Conservation (phyloP, 2,888 invertebrate species). For the Nasonia oneida region DNA sequence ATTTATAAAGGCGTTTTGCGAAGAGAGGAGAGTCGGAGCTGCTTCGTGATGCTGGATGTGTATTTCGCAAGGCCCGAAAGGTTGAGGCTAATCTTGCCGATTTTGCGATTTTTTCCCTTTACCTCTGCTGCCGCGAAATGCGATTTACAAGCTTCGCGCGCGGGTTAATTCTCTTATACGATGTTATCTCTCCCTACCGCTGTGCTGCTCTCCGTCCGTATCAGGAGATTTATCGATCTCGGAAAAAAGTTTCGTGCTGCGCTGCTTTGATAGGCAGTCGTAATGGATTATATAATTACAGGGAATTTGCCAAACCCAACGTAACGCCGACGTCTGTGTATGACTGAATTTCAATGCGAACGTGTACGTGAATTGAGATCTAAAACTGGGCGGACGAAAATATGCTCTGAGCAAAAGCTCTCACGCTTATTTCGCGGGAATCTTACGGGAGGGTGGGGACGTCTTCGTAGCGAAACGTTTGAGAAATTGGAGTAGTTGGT, state of each 20-base stretch:
- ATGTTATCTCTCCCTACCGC: too few species aligned
- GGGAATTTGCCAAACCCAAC: background rate
- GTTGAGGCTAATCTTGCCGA: slow-evolving; percentile 18
- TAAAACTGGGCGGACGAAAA: background rate
- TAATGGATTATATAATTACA: slow-evolving; percentile 50
- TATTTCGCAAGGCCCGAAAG: slow-evolving; percentile 20
- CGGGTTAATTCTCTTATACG: too few species aligned
- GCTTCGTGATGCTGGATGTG: slow-evolving; percentile 4
- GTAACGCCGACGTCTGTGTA: too few species aligned
- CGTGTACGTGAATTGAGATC: background rate
- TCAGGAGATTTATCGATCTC: slow-evolving; percentile 39
- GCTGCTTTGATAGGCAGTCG: background rate
- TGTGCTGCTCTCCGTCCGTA: background rate
- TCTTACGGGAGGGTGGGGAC: background rate
- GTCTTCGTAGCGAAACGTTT: background rate
- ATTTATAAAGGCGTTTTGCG: background rate
- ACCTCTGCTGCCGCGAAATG: background rate
- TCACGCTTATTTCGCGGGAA: background rate
- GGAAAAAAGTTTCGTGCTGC: slow-evolving; percentile 13
- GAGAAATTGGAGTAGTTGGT: background rate
- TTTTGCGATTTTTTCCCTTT: slow-evolving; percentile 38
- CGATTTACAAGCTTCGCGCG: slow-evolving; percentile 5
- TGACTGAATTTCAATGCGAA: background rate
- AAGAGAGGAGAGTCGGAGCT: slow-evolving; percentile 1
- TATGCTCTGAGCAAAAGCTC: background rate